phyloP scores from a whole-genome alignment of 2,797 vertebrate species.

The Enoplosus armatus region DNA sequence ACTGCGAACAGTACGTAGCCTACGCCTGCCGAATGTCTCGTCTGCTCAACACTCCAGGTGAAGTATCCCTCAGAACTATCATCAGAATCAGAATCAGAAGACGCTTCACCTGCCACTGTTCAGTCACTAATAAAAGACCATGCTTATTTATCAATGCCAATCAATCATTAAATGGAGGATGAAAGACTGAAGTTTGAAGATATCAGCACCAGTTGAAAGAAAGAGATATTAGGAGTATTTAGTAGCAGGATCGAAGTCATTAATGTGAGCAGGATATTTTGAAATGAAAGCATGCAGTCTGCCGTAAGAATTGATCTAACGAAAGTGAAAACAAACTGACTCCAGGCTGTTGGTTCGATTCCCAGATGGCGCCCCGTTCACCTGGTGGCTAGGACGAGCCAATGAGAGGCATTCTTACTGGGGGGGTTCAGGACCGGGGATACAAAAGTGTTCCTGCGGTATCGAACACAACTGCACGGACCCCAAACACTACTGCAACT shows the following conservation, averaged over 20 bases:
- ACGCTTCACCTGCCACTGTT: not conserved
- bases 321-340: not conserved
- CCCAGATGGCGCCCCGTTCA: slow-evolving; percentile 90
- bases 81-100: too few species aligned
- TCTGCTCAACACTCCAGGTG: slow-evolving; percentile 96
- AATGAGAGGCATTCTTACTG: slow-evolving; percentile 96
- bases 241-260: not conserved
- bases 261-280: not conserved
- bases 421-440: slow-evolving; percentile 95
- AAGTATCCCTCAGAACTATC: not conserved
- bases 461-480: slow-evolving; percentile 96
- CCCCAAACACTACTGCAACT: slow-evolving; percentile 93
- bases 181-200: not conserved
- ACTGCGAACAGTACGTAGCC: slow-evolving; percentile 93
- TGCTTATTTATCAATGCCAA: not conserved
- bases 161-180: not conserved
- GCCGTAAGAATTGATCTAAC: not conserved
- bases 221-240: not conserved
- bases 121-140: not conserved
- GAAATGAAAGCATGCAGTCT: not conserved
- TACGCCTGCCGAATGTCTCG: slow-evolving; percentile 95
- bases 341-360: slow-evolving; percentile 8
- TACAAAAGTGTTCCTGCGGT: slow-evolving; percentile 96
- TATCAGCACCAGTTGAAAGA: not conserved
- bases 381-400: slow-evolving; percentile 95